Evolutionary conservation across 2,888 invertebrate species (phyloP).

Genomic region (Heliconius cydno): DNA sequence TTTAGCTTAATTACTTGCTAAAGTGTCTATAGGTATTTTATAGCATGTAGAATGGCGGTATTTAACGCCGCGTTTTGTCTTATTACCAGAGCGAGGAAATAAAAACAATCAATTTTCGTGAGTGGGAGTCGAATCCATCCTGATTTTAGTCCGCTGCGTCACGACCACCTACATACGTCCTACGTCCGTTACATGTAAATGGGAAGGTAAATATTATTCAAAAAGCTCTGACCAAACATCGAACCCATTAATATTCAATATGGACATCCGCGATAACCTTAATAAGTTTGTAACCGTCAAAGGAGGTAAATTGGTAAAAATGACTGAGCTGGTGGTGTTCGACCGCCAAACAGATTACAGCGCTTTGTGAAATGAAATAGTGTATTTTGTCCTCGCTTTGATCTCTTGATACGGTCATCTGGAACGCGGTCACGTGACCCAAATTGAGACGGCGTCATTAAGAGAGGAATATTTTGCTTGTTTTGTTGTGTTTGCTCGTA

Average conservation of each 20-base stretch:
- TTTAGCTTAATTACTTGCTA: too few species aligned
- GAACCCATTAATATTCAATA: neutral
- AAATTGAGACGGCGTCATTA: neutral
- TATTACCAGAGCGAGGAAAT: too few species aligned
- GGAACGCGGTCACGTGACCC: slow-evolving; percentile 23
- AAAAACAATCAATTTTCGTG: too few species aligned
- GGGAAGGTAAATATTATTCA: neutral
- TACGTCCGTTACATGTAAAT: neutral
- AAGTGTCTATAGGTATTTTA: too few species aligned
- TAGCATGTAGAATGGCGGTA: too few species aligned
- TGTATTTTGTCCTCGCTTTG: slow-evolving; percentile 18
- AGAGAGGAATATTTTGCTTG: neutral
- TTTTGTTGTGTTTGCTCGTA: neutral
- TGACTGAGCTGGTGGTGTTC: slow-evolving; percentile 4
- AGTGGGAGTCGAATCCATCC: too few species aligned
- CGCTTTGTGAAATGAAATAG: slow-evolving; percentile 33
- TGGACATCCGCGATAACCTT: neutral
- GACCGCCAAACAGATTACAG: slow-evolving; percentile 32
- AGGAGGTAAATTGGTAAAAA: slow-evolving; percentile 22
- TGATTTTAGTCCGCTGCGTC: too few species aligned
- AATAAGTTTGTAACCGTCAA: slow-evolving; percentile 18
- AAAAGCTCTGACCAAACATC: neutral
- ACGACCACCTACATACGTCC: too few species aligned
- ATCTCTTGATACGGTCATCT: slow-evolving; percentile 30
- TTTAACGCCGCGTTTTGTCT: too few species aligned